Conservation (phyloP, 2,888 invertebrate species). For the Ormyrus thymus region DNA sequence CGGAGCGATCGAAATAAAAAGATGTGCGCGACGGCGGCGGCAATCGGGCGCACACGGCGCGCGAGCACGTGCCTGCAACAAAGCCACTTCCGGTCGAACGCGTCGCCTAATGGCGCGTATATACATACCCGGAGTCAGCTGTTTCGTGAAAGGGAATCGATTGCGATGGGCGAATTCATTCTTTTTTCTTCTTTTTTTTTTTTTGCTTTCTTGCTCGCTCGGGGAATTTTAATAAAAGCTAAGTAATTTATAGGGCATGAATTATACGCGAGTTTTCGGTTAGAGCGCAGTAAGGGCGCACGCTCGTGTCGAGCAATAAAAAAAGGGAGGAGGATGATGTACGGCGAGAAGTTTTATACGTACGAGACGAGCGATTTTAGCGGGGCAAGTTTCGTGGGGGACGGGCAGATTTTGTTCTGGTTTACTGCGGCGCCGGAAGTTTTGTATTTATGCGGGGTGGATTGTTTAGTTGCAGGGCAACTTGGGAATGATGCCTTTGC, state of each 20-base stretch:
- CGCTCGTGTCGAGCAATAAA: not conserved
- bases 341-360: conserved; percentile 31
- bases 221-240: conserved; percentile 31
- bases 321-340: conserved; percentile 6
- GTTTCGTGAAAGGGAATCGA: conserved; percentile 22
- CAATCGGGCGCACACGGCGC: conserved; percentile 35
- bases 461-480: not conserved
- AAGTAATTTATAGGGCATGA: conserved; percentile 30
- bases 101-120: not conserved
- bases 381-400: not conserved
- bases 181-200: not conserved
- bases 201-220: not conserved
- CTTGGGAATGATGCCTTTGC: not conserved
- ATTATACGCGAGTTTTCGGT: conserved; percentile 7
- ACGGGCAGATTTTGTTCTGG: conserved; percentile 11
- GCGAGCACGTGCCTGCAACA: not conserved
- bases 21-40: not conserved
- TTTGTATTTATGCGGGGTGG: conserved; percentile 14
- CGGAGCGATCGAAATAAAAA: not conserved
- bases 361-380: conserved; percentile 22
- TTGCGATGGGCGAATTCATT: conserved; percentile 25
- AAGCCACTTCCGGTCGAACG: conserved; percentile 13
- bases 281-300: not conserved
- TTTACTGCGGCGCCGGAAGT: not conserved
- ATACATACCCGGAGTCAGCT: not conserved